Evolutionary conservation across 2,113 vertebrate genomes (phyloP).

Genomic region (Paraplagusia blochii): DNA sequence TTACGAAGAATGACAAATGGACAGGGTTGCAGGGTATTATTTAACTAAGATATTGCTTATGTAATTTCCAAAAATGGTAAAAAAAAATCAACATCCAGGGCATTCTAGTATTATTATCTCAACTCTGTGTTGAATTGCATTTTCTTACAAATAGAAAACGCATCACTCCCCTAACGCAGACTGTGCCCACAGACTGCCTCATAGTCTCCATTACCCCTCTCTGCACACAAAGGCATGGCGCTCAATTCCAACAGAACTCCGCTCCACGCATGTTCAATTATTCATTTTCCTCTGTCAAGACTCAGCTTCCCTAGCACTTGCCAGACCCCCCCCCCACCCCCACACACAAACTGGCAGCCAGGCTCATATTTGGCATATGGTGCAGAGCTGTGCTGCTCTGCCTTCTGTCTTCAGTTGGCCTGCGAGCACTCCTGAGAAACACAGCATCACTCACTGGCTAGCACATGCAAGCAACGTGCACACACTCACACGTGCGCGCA

Average conservation of each 20-base stretch:
- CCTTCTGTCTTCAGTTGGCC: slow-evolving; percentile 62
- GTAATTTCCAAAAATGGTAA: no score
- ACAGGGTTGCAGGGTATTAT: no score
- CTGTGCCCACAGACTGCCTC: slow-evolving; percentile 43
- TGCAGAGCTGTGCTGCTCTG: slow-evolving; percentile 58
- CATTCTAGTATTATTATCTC: no score
- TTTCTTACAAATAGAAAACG: slow-evolving; percentile 43
- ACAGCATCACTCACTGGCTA: slow-evolving; percentile 31
- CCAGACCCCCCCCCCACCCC: slow-evolving; percentile 54
- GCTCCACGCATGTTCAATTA: slow-evolving; percentile 67
- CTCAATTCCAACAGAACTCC: slow-evolving; percentile 63
- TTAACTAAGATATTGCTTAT: no score
- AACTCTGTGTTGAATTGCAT: no score
- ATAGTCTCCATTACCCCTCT: slow-evolving; percentile 41
- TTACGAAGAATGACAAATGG: no score
- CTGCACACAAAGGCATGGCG: slow-evolving; percentile 35
- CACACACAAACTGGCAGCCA: slow-evolving; percentile 68
- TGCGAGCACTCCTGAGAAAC: slow-evolving; percentile 53
- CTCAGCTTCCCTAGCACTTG: slow-evolving; percentile 67
- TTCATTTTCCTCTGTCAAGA: slow-evolving; percentile 76
- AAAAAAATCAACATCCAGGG: no score
- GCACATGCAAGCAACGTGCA: slow-evolving; percentile 1
- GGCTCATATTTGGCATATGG: slow-evolving; percentile 68
- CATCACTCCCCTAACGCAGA: slow-evolving; percentile 49
- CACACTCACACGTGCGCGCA: slow-evolving; percentile 6